These are phyloP conservation scores for Tetramorium simillimum DNA, from an alignment of 1,140 invertebrate genomes.

Conservation along the genomic window DNA sequence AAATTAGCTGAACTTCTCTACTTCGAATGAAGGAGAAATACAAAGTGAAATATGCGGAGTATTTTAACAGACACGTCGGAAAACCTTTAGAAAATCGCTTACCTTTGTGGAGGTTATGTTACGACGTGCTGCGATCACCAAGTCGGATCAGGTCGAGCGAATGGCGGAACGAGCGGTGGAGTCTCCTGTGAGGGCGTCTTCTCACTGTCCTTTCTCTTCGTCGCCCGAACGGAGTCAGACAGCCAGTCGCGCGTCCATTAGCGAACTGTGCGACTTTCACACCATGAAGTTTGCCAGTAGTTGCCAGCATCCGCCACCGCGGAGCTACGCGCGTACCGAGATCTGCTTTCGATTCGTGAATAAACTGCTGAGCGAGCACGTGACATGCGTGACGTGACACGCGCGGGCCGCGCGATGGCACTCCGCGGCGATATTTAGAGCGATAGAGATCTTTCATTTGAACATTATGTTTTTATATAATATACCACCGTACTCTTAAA, in stretches of 20 bases:
- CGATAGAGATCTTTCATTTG: too few species aligned
- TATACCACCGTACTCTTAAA: too few species aligned
- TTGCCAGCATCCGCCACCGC: background rate
- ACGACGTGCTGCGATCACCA: background rate
- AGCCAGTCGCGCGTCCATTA: slow-evolving; percentile 65
- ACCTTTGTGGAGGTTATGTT: slow-evolving; percentile 71
- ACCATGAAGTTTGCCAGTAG: background rate
- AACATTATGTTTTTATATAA: too few species aligned
- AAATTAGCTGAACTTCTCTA: background rate
- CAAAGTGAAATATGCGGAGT: background rate
- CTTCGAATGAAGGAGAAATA: background rate
- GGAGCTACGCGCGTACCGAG: background rate
- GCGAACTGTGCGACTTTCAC: slow-evolving; percentile 71
- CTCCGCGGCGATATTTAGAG: too few species aligned
- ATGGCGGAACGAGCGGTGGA: background rate
- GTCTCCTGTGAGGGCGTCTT: background rate
- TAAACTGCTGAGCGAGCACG: background rate
- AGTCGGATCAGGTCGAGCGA: background rate
- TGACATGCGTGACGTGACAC: background rate
- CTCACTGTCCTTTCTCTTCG: background rate
- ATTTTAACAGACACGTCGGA: background rate
- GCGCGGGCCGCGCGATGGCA: background rate
- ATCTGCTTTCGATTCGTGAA: background rate
- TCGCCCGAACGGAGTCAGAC: background rate
- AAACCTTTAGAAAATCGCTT: background rate